Evolutionary conservation across 2,113 vertebrate genomes (phyloP), one percentile per base, ranked within the genome.

Genomic region (Scopus umbretta): DNA sequence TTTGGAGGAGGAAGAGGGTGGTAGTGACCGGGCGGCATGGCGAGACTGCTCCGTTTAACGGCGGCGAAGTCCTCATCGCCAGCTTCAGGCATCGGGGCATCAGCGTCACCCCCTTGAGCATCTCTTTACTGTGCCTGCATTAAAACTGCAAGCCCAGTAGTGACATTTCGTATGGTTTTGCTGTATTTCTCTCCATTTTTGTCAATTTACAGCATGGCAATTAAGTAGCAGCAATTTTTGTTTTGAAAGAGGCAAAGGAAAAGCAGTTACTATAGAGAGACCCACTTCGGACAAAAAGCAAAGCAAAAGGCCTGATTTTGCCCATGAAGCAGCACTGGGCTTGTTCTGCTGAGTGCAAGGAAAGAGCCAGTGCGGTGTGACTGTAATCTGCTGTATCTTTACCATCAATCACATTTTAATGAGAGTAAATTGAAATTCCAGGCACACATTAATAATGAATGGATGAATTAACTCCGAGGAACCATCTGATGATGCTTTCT

Each of bases 381-480:
- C 90, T 80, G 70, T 95, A 94, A 97, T 75, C 73, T 90, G 75
- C 95, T 61, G 30, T 78, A 89, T 95, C 93, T 95, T 95, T 80
- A 58, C 91, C 92, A 96, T 97, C 96, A 97, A 96, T 97, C 96
- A 97, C 70, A 38, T 81, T 96, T 95, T 96, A 97, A 97, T 95
- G 96, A 97, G 94, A 82, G 91, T 93, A 97, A 95, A 97, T 97
- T 97, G 97, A 96, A 96, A 97, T 96, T 97, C 96, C 94, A 97
- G 92, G 91, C 97, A 97, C 59, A 88, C 87, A 96, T 97, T 97
- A 97, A 97, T 97, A 97, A 97, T 97, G 91, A 93, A 97, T 97
- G 92, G 63, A 86, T 85, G 92, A 97, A 94, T 96, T 97, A 97
- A 97, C 80, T 97, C 80, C 83, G 85, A 94, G 73, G 92, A 94